These are phyloP conservation scores for Macaria liturata DNA, from an alignment of 2,888 invertebrate species.

Conservation along the genomic window DNA sequence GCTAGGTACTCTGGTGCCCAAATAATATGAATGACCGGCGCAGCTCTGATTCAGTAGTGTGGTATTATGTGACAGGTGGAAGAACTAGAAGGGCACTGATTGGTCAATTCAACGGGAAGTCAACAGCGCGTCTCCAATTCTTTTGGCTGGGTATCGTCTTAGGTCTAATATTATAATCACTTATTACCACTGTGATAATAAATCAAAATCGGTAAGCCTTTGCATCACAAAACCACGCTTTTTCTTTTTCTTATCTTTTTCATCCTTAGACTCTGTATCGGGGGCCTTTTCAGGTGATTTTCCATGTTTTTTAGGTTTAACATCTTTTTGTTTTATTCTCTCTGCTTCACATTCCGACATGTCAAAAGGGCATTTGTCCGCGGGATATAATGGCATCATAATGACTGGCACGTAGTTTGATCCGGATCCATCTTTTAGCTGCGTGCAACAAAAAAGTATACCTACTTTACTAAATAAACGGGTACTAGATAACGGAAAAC, in stretches of 20 bases:
- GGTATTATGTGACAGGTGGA: no score
- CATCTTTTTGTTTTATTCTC: conserved; percentile 52
- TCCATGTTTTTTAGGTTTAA: conserved; percentile 44
- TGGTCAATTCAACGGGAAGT: no score
- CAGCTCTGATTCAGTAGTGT: no score
- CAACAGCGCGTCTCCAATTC: no score
- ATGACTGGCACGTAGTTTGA: conserved; percentile 68
- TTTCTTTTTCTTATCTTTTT: conserved; percentile 54
- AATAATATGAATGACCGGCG: no score
- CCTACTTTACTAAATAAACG: background rate
- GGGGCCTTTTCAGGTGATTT: conserved; percentile 34
- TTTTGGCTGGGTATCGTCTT: background rate
- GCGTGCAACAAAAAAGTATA: conserved; percentile 3
- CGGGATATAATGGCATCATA: conserved; percentile 71
- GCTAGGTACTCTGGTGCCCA: no score
- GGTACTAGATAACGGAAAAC: no score
- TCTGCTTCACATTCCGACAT: conserved; percentile 60
- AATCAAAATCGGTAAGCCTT: conserved; percentile 68
- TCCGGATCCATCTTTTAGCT: conserved; percentile 45
- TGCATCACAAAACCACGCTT: conserved; percentile 65
- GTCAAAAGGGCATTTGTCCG: conserved; percentile 69
- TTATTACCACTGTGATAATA: conserved; percentile 67
- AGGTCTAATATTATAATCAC: background rate
- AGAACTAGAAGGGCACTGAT: no score
- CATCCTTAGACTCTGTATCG: conserved; percentile 41